Conservation (phyloP, 2,888 invertebrate genomes). For the Andrena marginata region DNA sequence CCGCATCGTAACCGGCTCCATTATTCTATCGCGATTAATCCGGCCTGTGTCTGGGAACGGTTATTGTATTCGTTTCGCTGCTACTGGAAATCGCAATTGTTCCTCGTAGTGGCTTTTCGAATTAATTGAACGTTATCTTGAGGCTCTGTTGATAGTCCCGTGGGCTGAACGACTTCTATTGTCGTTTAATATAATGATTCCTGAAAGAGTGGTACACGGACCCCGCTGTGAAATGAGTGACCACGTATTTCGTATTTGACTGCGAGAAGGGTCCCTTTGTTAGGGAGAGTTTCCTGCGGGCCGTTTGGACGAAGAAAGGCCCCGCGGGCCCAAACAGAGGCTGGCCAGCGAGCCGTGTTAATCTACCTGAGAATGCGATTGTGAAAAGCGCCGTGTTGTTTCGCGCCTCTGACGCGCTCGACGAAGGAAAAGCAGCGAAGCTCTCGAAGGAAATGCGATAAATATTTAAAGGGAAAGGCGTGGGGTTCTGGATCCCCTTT, state of each 20-base stretch:
- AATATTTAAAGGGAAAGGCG: constrained; percentile 59
- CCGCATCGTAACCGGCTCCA: background rate
- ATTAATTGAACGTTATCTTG: background rate
- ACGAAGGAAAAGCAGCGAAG: constrained; percentile 33
- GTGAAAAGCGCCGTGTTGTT: constrained; percentile 51
- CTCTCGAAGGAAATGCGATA: constrained; percentile 41
- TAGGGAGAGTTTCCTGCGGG: background rate
- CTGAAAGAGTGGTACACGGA: background rate
- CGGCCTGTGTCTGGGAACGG: constrained; percentile 37
- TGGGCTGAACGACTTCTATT: background rate
- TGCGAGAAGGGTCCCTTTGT: constrained; percentile 9
- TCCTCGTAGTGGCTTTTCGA: background rate
- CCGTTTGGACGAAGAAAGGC: background rate
- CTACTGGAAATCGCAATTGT: constrained; percentile 14
- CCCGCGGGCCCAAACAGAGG: background rate
- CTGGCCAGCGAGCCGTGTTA: constrained; percentile 25
- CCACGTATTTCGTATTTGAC: background rate
- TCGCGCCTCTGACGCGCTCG: background rate
- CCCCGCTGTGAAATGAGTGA: background rate
- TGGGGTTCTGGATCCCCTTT: constrained; percentile 13
- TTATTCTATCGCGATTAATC: constrained; percentile 50
- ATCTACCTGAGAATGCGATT: constrained; percentile 35
- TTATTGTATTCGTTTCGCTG: constrained; percentile 30
- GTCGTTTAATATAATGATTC: background rate
- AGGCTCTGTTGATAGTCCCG: background rate